phyloP scores from a whole-genome alignment of 2,113 vertebrate species.

The Steatornis caripensis region DNA sequence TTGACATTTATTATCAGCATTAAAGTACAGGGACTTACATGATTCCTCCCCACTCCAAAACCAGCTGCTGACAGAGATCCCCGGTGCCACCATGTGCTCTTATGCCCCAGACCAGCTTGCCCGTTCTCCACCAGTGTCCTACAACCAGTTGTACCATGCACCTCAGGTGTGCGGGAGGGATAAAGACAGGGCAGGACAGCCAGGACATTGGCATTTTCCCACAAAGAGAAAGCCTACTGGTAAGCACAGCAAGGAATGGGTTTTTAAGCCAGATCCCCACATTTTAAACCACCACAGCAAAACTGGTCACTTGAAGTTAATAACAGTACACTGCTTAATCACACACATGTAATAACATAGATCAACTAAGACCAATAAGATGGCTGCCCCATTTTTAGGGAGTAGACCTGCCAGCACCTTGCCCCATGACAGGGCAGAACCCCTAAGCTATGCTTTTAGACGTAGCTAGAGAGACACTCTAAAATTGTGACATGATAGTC shows the following conservation, averaged over 20 bases:
- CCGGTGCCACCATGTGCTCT: neutral
- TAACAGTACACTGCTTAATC: neutral
- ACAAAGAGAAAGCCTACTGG: neutral
- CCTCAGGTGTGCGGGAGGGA: neutral
- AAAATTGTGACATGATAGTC: accelerated
- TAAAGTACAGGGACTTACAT: neutral
- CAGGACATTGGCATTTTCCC: neutral
- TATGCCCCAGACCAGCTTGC: too few relatives aligned
- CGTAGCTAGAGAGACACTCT: neutral
- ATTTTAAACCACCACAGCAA: neutral
- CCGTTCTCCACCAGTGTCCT: neutral
- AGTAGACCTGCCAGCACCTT: neutral
- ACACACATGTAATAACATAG: neutral
- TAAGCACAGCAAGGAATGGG: neutral
- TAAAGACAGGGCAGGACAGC: neutral
- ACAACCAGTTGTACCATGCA: neutral
- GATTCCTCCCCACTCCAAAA: neutral
- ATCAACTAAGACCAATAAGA: neutral
- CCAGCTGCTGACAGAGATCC: neutral
- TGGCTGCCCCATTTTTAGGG: neutral
- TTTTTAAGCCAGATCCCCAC: neutral
- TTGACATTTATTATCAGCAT: neutral
- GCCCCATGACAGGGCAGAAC: neutral
- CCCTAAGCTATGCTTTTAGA: neutral
- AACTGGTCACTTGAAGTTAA: neutral